A percentile compares a stretch with the other conserved stretches of the same genome.
Evolutionary conservation across 2,888 invertebrate species (phyloP).

Genomic region (Eucera pruinosa): DNA sequence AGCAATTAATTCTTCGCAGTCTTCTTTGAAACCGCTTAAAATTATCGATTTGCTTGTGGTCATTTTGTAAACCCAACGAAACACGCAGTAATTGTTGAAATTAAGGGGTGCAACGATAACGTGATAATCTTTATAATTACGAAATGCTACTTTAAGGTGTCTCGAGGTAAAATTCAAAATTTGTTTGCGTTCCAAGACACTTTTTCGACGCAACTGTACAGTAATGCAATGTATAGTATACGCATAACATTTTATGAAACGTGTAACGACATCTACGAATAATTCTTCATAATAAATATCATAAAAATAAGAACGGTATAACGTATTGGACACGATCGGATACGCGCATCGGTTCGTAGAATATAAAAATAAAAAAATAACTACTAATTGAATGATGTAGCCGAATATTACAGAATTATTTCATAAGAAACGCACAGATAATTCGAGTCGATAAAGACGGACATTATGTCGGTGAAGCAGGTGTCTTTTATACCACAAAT

Average conservation of each 20-base stretch:
- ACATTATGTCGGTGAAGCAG: no score
- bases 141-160: not conserved
- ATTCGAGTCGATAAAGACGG: no score
- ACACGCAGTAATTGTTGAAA: not conserved
- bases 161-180: not conserved
- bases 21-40: slow-evolving; percentile 61
- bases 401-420: no score
- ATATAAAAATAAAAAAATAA: no score
- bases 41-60: slow-evolving; percentile 30
- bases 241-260: not conserved
- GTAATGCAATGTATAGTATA: no score
- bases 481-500: no score
- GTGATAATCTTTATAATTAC: not conserved
- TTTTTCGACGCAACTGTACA: not conserved
- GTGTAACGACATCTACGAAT: not conserved
- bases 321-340: no score
- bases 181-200: not conserved
- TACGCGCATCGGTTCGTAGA: no score
- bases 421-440: no score
- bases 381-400: no score
- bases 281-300: not conserved
- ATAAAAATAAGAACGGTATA: no score
- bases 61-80: slow-evolving; percentile 13
- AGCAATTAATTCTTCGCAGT: slow-evolving; percentile 75
- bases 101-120: not conserved